Percentiles rank a stretch among this genome's conserved stretches.
These are phyloP conservation scores for Drosophila orosa DNA, from an alignment of 1,140 invertebrate species.

Conservation along the genomic window DNA sequence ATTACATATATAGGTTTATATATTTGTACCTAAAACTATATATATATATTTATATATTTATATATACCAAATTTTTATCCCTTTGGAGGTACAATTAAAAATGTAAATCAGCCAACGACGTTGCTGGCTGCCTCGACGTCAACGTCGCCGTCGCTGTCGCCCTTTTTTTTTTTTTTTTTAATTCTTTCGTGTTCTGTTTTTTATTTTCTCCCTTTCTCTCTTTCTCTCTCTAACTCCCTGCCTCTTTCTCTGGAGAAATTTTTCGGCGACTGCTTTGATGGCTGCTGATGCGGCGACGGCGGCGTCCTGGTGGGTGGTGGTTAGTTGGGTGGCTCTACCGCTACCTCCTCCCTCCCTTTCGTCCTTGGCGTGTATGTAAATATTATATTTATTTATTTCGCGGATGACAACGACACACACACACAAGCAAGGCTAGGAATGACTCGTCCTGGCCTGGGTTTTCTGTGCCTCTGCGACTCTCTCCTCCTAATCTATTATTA, in stretches of 20 bases:
- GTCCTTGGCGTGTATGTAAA: constrained; percentile 34
- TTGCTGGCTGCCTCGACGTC: constrained; percentile 16
- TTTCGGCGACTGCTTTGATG: constrained; percentile 45
- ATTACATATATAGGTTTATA: neutral
- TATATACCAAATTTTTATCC: constrained; percentile 22
- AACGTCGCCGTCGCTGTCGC: constrained; percentile 1
- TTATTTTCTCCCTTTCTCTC: neutral
- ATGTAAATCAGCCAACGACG: constrained; percentile 74
- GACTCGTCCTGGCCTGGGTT: neutral
- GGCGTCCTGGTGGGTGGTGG: constrained; percentile 18
- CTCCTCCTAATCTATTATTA: constrained; percentile 65
- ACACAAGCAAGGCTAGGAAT: constrained; percentile 13
- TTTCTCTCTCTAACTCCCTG: neutral
- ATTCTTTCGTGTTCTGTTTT: constrained; percentile 27
- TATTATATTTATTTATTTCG: constrained; percentile 55
- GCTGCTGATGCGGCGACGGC: constrained; percentile 18
- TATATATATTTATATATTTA: neutral
- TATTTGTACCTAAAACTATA: too few relatives aligned
- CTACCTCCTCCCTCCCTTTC: neutral
- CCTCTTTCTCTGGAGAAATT: constrained; percentile 16
- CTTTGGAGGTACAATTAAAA: constrained; percentile 74
- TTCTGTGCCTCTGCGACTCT: neutral
- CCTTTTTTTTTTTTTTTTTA: constrained; percentile 34
- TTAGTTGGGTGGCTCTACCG: constrained; percentile 32
- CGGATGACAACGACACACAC: constrained; percentile 34